These are phyloP conservation scores for Campylorhamphus procurvoides DNA, from an alignment of 2,113 vertebrate species.

Conservation along the genomic window DNA sequence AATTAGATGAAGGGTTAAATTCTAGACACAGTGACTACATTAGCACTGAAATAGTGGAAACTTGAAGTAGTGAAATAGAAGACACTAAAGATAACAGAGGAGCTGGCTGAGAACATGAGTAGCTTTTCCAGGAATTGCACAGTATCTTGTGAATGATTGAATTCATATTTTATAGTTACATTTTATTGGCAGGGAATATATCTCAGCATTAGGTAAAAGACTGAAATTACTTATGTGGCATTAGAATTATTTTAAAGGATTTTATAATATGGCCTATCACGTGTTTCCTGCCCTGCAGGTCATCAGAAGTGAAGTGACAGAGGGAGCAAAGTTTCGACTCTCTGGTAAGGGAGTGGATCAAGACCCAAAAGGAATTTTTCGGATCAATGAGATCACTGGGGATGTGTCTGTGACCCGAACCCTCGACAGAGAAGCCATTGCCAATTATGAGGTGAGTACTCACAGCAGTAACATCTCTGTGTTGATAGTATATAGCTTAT, in stretches of 20 bases:
- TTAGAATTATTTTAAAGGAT: background rate
- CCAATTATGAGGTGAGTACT: slow-evolving; percentile 86
- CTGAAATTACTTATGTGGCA: background rate
- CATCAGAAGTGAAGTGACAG: slow-evolving; percentile 80
- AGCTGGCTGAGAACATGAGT: background rate
- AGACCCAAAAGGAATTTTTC: slow-evolving; percentile 91
- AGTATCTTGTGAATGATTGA: background rate
- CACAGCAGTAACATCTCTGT: background rate
- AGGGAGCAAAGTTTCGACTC: slow-evolving; percentile 87
- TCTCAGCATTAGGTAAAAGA: background rate
- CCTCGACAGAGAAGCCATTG: slow-evolving; percentile 87
- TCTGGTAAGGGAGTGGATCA: slow-evolving; percentile 92
- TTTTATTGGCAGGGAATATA: background rate
- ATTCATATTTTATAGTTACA: background rate
- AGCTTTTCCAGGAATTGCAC: background rate
- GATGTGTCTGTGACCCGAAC: slow-evolving; percentile 87
- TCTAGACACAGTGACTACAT: background rate
- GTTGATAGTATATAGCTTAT: background rate
- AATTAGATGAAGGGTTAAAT: background rate
- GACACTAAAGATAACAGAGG: background rate
- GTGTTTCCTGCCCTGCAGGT: slow-evolving; percentile 76
- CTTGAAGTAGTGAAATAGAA: background rate
- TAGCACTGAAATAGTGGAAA: background rate
- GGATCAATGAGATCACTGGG: slow-evolving; percentile 88
- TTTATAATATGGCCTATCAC: background rate